Evolutionary conservation across 2,113 vertebrate genomes (phyloP).

Genomic region (Notarius lentiginosus): DNA sequence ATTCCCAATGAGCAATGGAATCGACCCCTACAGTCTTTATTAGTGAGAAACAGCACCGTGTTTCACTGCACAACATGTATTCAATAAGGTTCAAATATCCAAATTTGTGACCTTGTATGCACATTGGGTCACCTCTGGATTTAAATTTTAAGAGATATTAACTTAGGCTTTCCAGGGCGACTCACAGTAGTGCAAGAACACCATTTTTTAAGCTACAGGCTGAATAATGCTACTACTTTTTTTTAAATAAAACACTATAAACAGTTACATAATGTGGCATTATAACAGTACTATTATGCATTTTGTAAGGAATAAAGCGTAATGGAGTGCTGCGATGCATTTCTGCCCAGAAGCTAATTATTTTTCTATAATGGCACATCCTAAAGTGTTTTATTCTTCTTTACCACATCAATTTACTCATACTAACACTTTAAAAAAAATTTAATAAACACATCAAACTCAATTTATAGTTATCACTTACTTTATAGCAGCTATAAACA

Average conservation of each 20-base stretch:
- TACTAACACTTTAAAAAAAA: neutral
- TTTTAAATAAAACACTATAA: neutral
- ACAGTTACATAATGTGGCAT: neutral
- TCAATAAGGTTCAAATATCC: neutral
- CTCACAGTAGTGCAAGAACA: neutral
- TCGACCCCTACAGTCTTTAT: too few relatives aligned
- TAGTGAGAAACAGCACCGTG: neutral
- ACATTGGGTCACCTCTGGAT: neutral
- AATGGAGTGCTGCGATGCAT: too few relatives aligned
- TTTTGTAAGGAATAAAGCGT: neutral
- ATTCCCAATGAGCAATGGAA: too few relatives aligned
- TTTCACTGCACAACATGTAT: neutral
- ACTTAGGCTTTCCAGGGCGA: neutral
- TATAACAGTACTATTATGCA: neutral
- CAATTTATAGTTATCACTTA: neutral
- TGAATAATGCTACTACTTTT: conserved; percentile 1
- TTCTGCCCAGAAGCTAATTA: neutral
- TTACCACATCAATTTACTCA: neutral
- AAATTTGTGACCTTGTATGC: neutral
- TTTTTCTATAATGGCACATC: neutral
- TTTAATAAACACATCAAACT: too few relatives aligned
- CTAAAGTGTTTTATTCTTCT: neutral
- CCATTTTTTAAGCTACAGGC: neutral
- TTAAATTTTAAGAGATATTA: neutral
- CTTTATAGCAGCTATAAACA: neutral